Base-by-base conservation (phyloP, 2,797 vertebrate species). In the Melanotaenia pygmaea region DNA sequence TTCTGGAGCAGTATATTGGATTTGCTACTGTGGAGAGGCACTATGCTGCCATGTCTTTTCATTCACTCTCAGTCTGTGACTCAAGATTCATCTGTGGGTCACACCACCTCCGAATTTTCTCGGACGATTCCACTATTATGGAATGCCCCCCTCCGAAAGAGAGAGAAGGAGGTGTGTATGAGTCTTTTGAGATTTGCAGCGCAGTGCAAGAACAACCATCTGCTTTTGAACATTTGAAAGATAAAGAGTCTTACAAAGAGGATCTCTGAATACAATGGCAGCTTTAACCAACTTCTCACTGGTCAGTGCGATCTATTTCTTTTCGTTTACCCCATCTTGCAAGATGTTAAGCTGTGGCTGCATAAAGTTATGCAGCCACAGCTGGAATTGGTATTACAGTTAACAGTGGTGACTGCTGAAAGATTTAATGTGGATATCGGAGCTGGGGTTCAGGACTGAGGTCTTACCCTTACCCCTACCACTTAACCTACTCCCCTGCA, bases 1-100 rank as follows among this genome's bases (percentile, higher is more conserved):
- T 84, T 74, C 70, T 28, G 45, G 70, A 77, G 81, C 59, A 70
- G 47, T 67, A 72, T 83, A 87, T 89, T 88, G 85, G 81, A 89
- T 88, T 89, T 86, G 72, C 78, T 61, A 72, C 82, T 59, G 84
- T 79, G 62, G 74, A 76, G 76, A 80, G 57, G 43, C 82, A 70
- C 35, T 51, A 43, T 22, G 72, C 85, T 70, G 74, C 81, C 80
- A 67, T 81, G 78, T 81, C 72, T 62, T 50, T 72, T 76, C 13
- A 64, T 77, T 80, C 67, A 14, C 67, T 72, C 72, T 53, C 61
- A 81, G 59, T 79, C 72, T 74, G 64, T 78, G 74, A 84, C 79
- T 83, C 13, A 32, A 70, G 59, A 73, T 62, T 70, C 68, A 60
- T 68, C 60, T 45, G 63, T 47, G 70, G 84, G 70, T 84, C 70